Conservation (phyloP, 2,888 invertebrate species). For the Monopis laevigella region DNA sequence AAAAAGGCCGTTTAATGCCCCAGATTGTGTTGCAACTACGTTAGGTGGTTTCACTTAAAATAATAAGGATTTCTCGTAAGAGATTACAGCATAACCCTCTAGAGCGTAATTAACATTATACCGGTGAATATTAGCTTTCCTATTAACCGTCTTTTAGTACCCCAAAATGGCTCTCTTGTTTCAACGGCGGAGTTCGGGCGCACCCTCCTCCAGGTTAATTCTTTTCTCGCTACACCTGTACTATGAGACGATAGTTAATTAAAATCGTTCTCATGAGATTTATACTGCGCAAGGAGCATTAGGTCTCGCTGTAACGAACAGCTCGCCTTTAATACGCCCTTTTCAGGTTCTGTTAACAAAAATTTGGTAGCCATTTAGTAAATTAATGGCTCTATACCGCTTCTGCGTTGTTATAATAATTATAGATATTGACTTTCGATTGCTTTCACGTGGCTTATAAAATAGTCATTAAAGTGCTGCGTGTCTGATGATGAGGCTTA, state of each 20-base stretch:
- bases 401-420: no score
- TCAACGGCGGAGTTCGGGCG: constrained; percentile 21
- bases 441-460: no score
- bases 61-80: constrained; percentile 48
- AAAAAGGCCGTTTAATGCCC: neutral
- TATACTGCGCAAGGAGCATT: constrained; percentile 9
- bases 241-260: constrained; percentile 52
- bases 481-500: no score
- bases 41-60: constrained; percentile 40
- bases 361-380: neutral
- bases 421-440: no score
- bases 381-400: no score
- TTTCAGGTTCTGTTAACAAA: constrained; percentile 1
- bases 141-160: constrained; percentile 59
- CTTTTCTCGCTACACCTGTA: constrained; percentile 30
- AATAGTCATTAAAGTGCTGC: no score
- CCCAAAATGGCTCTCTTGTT: constrained; percentile 48
- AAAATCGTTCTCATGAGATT: constrained; percentile 44
- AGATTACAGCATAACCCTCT: constrained; percentile 45
- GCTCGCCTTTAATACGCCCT: constrained; percentile 6
- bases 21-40: constrained; percentile 15
- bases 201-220: constrained; percentile 28
- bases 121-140: constrained; percentile 61
- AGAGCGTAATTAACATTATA: constrained; percentile 59
- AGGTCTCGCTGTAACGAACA: neutral